phyloP scores from a whole-genome alignment of 2,113 vertebrate genomes.

The human (Homo sapiens) region DNA sequence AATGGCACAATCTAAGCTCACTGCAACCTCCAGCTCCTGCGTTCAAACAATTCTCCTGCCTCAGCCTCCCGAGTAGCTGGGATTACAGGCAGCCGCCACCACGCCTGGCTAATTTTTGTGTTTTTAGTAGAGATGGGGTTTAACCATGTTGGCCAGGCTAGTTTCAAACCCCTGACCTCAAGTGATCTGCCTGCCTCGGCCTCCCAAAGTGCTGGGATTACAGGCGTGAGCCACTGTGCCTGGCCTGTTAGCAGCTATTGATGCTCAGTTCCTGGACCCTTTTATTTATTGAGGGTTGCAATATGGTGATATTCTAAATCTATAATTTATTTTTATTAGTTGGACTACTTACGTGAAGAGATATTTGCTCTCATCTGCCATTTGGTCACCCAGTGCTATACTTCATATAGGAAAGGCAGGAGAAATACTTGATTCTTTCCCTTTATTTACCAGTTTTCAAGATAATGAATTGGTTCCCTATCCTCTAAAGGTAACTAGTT shows the following conservation, averaged over 20 bases:
- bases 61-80: too few relatives aligned
- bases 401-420: slow-evolving; percentile 38
- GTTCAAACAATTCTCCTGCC: too few relatives aligned
- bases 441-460: slow-evolving; percentile 19
- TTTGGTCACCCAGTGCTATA: slow-evolving; percentile 34
- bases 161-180: too few relatives aligned
- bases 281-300: background rate
- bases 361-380: background rate
- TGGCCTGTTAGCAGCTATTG: background rate
- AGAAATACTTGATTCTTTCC: slow-evolving; percentile 32
- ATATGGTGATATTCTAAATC: slow-evolving; percentile 1
- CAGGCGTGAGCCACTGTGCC: too few relatives aligned
- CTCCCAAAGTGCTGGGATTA: too few relatives aligned
- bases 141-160: too few relatives aligned
- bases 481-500: slow-evolving; percentile 20
- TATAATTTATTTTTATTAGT: slow-evolving; percentile 38
- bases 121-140: too few relatives aligned
- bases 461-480: slow-evolving; percentile 35
- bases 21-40: too few relatives aligned
- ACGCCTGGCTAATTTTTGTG: too few relatives aligned
- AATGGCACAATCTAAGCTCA: too few relatives aligned
- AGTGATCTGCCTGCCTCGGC: too few relatives aligned
- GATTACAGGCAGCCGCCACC: too few relatives aligned
- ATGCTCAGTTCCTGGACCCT: background rate
- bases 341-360: slow-evolving; percentile 23